phyloP scores from a whole-genome alignment of 2,113 vertebrate genomes.

The Saimiri boliviensis region DNA sequence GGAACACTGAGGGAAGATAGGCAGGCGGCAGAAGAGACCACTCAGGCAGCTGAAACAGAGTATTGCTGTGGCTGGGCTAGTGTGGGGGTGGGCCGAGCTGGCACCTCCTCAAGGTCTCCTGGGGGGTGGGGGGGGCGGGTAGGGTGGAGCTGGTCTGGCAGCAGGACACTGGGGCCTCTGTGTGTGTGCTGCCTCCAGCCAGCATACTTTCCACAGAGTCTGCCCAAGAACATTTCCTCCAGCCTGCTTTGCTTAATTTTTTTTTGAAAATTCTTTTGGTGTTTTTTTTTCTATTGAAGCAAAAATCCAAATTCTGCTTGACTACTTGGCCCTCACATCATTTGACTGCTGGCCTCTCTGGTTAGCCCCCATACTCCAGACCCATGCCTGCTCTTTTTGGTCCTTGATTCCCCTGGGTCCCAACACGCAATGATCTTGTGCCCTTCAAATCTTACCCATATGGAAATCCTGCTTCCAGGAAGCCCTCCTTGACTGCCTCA shows the following conservation, averaged over 20 bases:
- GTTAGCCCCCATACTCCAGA: background rate
- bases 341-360: conserved; percentile 1
- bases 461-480: conserved; percentile 23
- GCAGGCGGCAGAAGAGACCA: conserved; percentile 12
- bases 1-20: background rate
- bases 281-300: conserved; percentile 31
- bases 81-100: conserved; percentile 11
- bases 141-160: conserved; percentile 60
- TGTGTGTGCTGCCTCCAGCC: conserved; percentile 60
- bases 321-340: conserved; percentile 14
- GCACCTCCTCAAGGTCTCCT: conserved; percentile 45
- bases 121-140: background rate
- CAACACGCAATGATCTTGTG: background rate
- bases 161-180: conserved; percentile 61
- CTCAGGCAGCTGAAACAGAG: conserved; percentile 46
- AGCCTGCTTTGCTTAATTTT: conserved; percentile 54
- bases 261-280: background rate
- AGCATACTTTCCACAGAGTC: conserved; percentile 67
- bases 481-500: background rate
- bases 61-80: conserved; percentile 12
- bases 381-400: background rate
- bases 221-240: conserved; percentile 66
- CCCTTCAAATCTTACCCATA: conserved; percentile 14
- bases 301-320: conserved; percentile 45
- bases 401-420: background rate